Evolutionary conservation across 2,888 invertebrate genomes (phyloP).

Genomic region (Drosophila kanekoi): DNA sequence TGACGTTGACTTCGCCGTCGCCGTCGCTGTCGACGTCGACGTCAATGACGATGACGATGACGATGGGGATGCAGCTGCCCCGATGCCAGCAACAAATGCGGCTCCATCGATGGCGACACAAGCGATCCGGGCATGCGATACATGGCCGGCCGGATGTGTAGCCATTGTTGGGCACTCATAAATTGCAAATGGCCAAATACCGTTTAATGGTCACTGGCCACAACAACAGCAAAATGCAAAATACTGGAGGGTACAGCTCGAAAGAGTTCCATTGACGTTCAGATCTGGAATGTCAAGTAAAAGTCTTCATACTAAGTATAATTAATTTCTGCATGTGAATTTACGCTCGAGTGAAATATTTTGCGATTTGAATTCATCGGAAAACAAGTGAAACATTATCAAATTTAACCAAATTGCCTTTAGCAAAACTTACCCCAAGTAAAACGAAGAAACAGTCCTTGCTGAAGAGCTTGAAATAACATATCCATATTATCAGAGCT

Average conservation of each 20-base stretch:
- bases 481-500: too few relatives aligned
- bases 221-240: slow-evolving; percentile 47
- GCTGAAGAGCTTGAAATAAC: too few relatives aligned
- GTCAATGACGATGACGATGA: slow-evolving; percentile 11
- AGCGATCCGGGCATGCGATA: slow-evolving; percentile 26
- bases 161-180: slow-evolving; percentile 74
- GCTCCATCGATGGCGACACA: slow-evolving; percentile 11
- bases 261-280: slow-evolving; percentile 28
- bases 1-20: slow-evolving; percentile 7
- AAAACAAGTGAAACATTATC: too few relatives aligned
- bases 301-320: too few relatives aligned
- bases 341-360: too few relatives aligned
- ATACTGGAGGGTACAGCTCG: slow-evolving; percentile 3
- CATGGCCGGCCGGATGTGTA: slow-evolving; percentile 61
- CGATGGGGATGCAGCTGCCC: slow-evolving; percentile 16
- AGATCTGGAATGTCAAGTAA: background rate
- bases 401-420: too few relatives aligned
- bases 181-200: slow-evolving; percentile 83
- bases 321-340: too few relatives aligned
- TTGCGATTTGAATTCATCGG: too few relatives aligned
- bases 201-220: slow-evolving; percentile 78
- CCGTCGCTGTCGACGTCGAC: slow-evolving; percentile 2
- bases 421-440: too few relatives aligned
- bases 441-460: too few relatives aligned
- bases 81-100: background rate